Evolutionary conservation across 2,797 vertebrate species (phyloP), one percentile per base, ranked within the genome.

Genomic region (Serranus cabrilla): DNA sequence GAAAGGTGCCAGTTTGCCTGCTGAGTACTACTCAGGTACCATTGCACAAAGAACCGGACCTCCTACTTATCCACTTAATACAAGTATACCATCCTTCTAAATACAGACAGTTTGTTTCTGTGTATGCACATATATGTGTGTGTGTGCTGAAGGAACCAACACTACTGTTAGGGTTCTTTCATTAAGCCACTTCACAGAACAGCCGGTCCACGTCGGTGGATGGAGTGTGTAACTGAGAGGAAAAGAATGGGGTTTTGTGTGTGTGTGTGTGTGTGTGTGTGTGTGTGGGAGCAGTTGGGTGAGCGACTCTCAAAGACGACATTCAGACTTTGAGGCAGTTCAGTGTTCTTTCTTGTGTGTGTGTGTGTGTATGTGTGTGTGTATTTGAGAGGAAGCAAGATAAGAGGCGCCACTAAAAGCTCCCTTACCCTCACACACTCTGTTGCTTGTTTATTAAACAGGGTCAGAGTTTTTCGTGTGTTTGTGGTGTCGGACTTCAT

Each of bases 401-500:
- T 91, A 91, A 91, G 87, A 90, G 86, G 85, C 68, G 84, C 80
- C 63, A 76, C 81, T 85, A 83, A 90, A 88, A 88, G 87, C 85
- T 85, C 79, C 84, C 80, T 78, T 62, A 65, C 70, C 56, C 75
- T 76, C 77, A 74, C 86, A 80, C 82, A 71, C 80, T 73, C 43
- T 63, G 71, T 70, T 84, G 80, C 74, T 85, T 91, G 87, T 91
- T 91, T 89, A 85, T 82, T 64, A 90, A 89, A 88, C 83, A 83
- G 65, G 75, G 78, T 83, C 72, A 27, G 17, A 45, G 12, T 17
- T 40, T 55, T 73, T 42, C 80, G 55, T 31, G 47, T 66, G 66
- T 47, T 63, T 50, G 25, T 20, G 56, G 57, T 67, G 77, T 83
- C 12, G 25, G 67, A 60, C 58, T 37, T 51, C 52, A 76, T 65